A percentile compares a stretch with the other conserved stretches of the same genome.
Conservation (phyloP, 2,888 invertebrate species). For the Scaptomyza tumidula region DNA sequence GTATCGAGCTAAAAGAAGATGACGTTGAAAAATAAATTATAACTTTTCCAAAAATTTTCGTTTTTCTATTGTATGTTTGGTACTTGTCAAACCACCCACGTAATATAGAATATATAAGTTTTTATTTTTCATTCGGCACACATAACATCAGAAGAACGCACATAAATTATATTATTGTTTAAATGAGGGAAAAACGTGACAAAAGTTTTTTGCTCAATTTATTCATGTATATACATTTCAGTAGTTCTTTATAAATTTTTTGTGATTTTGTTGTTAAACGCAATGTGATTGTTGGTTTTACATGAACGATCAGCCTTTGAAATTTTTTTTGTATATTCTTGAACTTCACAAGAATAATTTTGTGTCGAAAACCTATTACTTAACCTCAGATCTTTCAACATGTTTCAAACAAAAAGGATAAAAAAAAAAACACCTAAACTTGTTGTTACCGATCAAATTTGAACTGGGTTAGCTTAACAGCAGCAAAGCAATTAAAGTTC, state of each 20-base stretch:
- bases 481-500: constrained; percentile 20
- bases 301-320: not conserved
- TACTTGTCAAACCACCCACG: too few species aligned
- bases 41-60: too few species aligned
- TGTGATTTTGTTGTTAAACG: too few species aligned
- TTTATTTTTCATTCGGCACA: constrained; percentile 19
- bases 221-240: constrained; percentile 14
- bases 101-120: too few species aligned
- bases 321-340: constrained; percentile 13
- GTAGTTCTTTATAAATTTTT: too few species aligned
- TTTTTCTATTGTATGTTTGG: too few species aligned
- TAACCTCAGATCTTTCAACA: not conserved
- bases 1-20: too few species aligned
- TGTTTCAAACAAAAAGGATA: too few species aligned
- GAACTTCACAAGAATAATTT: not conserved
- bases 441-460: constrained; percentile 20
- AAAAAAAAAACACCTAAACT: constrained; percentile 33
- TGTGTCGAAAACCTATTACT: not conserved
- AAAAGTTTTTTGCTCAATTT: constrained; percentile 32
- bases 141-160: constrained; percentile 19
- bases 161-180: constrained; percentile 16
- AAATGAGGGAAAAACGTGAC: constrained; percentile 73
- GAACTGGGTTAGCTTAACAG: constrained; percentile 4
- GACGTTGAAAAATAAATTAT: too few species aligned
- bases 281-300: too few species aligned